Conservation (phyloP, 2,113 vertebrate species). For the Neolamprologus sp. region DNA sequence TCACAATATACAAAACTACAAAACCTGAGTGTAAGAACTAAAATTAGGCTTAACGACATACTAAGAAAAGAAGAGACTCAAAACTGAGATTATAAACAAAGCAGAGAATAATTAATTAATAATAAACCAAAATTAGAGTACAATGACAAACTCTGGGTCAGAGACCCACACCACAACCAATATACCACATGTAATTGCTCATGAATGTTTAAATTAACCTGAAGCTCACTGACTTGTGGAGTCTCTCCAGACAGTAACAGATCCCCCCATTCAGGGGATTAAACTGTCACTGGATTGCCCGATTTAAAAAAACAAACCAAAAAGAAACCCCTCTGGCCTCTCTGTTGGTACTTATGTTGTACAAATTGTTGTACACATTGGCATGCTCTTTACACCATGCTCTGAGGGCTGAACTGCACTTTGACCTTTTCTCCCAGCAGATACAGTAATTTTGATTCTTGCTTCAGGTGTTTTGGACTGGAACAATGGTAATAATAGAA, state of each 20-base stretch:
- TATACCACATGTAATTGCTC: neutral
- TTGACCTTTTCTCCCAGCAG: neutral
- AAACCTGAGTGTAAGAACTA: neutral
- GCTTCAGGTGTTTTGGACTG: slow-evolving; percentile 4
- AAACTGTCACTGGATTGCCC: neutral
- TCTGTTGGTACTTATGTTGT: neutral
- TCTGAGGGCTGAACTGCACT: neutral
- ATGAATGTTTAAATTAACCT: neutral
- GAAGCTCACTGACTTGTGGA: neutral
- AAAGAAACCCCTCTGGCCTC: neutral
- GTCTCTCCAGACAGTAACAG: neutral
- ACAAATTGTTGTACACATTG: neutral
- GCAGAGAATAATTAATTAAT: neutral
- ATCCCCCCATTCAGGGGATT: neutral
- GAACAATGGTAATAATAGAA: neutral
- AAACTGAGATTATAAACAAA: neutral
- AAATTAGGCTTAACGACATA: neutral
- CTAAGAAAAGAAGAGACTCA: neutral
- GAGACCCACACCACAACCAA: neutral
- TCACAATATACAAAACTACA: neutral
- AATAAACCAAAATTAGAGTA: neutral
- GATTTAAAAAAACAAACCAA: neutral
- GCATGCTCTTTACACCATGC: neutral
- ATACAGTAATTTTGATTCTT: neutral
- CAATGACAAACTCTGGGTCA: neutral